These are phyloP conservation scores for Leptoclinus maculatus DNA, from an alignment of 2,797 vertebrate species.

Conservation along the genomic window DNA sequence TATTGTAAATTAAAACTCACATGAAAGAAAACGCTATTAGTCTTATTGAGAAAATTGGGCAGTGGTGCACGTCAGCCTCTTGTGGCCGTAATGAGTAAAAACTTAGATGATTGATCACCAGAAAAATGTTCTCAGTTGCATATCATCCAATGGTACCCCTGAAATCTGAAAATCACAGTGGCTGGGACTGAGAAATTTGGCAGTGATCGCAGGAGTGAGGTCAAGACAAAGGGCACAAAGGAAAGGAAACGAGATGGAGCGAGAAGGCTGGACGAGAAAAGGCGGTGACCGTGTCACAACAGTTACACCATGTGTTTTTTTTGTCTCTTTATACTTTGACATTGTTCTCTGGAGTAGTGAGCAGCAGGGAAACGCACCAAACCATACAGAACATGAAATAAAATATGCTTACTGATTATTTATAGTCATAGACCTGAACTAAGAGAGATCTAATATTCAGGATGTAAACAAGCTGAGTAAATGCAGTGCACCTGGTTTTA, in stretches of 20 bases:
- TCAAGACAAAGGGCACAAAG: not conserved
- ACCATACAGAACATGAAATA: not conserved
- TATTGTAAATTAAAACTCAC: not conserved
- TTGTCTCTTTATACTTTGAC: not conserved
- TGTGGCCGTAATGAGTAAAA: not conserved
- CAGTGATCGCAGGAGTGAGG: conserved; percentile 55
- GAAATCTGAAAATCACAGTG: conserved; percentile 39
- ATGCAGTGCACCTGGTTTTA: conserved; percentile 9
- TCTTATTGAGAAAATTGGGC: not conserved
- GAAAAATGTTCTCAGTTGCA: not conserved
- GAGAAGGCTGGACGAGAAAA: conserved; percentile 1
- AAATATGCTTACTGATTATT: not conserved
- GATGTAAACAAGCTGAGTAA: conserved; percentile 9
- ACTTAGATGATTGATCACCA: not conserved
- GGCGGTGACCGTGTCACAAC: not conserved
- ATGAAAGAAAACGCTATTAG: not conserved
- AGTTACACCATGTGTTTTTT: not conserved
- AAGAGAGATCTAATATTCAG: conserved; percentile 9
- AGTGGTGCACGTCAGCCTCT: not conserved
- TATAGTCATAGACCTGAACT: not conserved
- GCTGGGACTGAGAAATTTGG: conserved; percentile 45
- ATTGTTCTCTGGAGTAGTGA: conserved; percentile 16
- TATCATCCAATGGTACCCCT: not conserved
- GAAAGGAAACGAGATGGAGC: not conserved
- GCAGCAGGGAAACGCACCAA: conserved; percentile 24